Base-by-base conservation (phyloP, 1,140 invertebrate species). In the Sesamia nonagrioides region DNA sequence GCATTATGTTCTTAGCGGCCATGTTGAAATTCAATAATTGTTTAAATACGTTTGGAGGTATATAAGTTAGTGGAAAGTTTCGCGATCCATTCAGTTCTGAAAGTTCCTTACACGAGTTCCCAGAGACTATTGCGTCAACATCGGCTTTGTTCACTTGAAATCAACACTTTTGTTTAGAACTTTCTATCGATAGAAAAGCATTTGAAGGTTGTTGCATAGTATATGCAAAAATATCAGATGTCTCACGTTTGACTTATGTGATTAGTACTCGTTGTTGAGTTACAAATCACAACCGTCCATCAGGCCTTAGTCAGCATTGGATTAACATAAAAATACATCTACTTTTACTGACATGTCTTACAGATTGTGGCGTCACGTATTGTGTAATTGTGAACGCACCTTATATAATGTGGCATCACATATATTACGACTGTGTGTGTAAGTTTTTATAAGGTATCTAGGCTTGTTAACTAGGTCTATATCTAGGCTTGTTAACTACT, bases 101-200 rank as follows among this genome's bases (percentile, higher is more conserved):
- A 79, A 71, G 61, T 77, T 81, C 35, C 60, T 79, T 82, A 80
- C 72, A 80, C 79, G 79, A 42, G 73, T 72, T 40, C 60, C 54
- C 33, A 71, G 15, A 71, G 71, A 61, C 56, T 72, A 72, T 81
- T 85, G 77, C 79, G 81, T 84, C 81, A 81, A 77, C 40, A 15
- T 58, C 8, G 69, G 54, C 66, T 72, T 85, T 85, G 75, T 85
- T 78, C 58, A 68, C 11, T 72, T 71, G 66, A 79, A 77, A 83
- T 45, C 50, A 81, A 83, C 71, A 68, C 61, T 74, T 8, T 78
- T 74, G 79, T 80, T 79, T 73, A 76, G 77, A 83, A 81, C 71
- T 77, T 82, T 79, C 69, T n/a, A 75, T 15, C 48, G 7, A 48
- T 27, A 45, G 56, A 68, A 76, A 77, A 78, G 58, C 56, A 61